Conservation (phyloP, 2,888 invertebrate species). For the Microctonus hyperodae region DNA sequence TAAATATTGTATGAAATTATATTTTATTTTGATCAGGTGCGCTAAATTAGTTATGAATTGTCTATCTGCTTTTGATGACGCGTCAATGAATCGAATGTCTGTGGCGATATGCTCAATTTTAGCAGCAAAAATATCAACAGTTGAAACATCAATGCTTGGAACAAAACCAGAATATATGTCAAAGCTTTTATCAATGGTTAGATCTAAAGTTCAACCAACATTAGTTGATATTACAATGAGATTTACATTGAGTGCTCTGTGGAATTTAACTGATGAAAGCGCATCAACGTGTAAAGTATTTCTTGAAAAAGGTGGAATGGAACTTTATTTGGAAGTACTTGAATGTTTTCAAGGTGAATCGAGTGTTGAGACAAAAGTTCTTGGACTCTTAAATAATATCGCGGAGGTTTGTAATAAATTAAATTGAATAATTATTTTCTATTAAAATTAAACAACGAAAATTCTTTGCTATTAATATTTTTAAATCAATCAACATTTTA, state of each 20-base stretch:
- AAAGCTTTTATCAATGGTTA: conserved; percentile 72
- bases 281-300: conserved; percentile 75
- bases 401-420: conserved; percentile 71
- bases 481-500: conserved; percentile 35
- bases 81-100: conserved; percentile 77
- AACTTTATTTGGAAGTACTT: conserved; percentile 72
- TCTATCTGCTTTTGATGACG: conserved; percentile 73
- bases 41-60: conserved; percentile 76
- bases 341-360: conserved; percentile 70
- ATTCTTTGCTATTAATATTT: conserved; percentile 2
- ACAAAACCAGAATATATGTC: conserved; percentile 73
- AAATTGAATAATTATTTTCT: conserved; percentile 3
- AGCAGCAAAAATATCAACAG: conserved; percentile 70
- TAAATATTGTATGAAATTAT: no score
- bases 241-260: conserved; percentile 78
- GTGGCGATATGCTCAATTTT: conserved; percentile 82
- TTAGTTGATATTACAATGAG: conserved; percentile 75
- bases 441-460: background rate
- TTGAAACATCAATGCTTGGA: conserved; percentile 73
- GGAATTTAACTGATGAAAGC: conserved; percentile 83
- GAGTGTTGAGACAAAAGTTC: conserved; percentile 78
- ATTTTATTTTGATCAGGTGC: conserved; percentile 63
- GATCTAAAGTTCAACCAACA: conserved; percentile 65
- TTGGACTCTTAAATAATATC: conserved; percentile 77
- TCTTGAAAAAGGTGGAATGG: conserved; percentile 72